Evolutionary conservation across 2,797 vertebrate genomes (phyloP).

Genomic region (Podarcis lilfordi): DNA sequence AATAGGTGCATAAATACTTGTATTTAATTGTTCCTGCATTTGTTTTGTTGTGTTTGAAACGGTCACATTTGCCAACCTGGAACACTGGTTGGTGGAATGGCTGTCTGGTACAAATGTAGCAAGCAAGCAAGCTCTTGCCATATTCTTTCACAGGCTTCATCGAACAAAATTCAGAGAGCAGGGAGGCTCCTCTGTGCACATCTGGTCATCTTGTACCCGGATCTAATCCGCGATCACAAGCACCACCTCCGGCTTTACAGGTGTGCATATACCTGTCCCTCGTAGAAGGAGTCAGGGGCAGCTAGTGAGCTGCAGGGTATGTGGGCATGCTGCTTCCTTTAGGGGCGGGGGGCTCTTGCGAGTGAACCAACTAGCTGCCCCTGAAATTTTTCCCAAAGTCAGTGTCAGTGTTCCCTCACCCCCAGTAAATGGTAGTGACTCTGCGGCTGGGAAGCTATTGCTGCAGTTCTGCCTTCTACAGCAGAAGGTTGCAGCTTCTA

Average conservation of each 20-base stretch:
- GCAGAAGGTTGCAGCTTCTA: no score
- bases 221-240: constrained; percentile 91
- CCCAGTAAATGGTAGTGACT: no score
- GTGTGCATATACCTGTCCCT: constrained; percentile 67
- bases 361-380: no score
- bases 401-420: no score
- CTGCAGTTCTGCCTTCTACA: no score
- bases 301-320: background rate
- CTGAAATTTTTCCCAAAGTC: no score
- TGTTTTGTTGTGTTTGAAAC: no score
- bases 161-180: constrained; percentile 87
- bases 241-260: constrained; percentile 91
- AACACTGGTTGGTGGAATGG: no score
- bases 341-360: no score
- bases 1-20: background rate
- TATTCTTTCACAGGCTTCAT: constrained; percentile 81
- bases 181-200: constrained; percentile 84
- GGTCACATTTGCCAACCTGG: no score
- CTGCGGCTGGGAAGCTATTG: no score
- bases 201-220: constrained; percentile 80
- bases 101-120: background rate
- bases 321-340: background rate
- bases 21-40: no score
- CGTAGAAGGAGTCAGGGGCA: background rate
- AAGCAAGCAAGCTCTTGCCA: background rate